phyloP scores from a whole-genome alignment of 2,888 invertebrate species.

The Lasioglossum morio region DNA sequence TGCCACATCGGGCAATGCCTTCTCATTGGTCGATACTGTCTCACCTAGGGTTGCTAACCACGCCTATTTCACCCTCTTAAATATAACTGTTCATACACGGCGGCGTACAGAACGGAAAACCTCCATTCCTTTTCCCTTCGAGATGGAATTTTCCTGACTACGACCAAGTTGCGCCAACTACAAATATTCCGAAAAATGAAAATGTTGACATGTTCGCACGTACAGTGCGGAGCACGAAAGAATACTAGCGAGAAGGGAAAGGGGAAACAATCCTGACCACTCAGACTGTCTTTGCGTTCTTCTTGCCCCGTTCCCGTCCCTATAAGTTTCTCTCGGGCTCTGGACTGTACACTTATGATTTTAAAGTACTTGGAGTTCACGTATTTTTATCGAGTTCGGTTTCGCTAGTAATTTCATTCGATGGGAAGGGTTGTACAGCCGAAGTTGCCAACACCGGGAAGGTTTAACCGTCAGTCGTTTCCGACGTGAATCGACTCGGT shows the following conservation, averaged over 20 bases:
- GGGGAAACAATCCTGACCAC: too few relatives aligned
- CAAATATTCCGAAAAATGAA: background rate
- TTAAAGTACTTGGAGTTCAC: background rate
- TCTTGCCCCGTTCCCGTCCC: too few relatives aligned
- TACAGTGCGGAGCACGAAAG: too few relatives aligned
- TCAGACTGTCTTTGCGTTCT: too few relatives aligned
- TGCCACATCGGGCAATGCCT: conserved; percentile 64
- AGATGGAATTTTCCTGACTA: background rate
- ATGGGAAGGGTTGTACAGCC: background rate
- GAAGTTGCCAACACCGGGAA: background rate
- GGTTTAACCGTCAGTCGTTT: background rate
- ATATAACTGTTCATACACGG: conserved; percentile 14
- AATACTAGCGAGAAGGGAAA: too few relatives aligned
- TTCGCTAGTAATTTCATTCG: background rate
- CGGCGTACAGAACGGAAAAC: background rate
- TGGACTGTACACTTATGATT: too few relatives aligned
- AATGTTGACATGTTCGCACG: too few relatives aligned
- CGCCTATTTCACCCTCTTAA: conserved; percentile 70
- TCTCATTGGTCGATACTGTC: conserved; percentile 73
- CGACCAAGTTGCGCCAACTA: background rate
- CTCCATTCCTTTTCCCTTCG: background rate
- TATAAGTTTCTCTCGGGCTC: too few relatives aligned
- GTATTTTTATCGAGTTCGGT: background rate
- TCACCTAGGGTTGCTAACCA: conserved; percentile 70
- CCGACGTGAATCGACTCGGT: conserved; percentile 2